Percentiles rank a stretch among this genome's conserved stretches.
phyloP scores from a whole-genome alignment of 2,113 vertebrate genomes.

The Clupea harengus region DNA sequence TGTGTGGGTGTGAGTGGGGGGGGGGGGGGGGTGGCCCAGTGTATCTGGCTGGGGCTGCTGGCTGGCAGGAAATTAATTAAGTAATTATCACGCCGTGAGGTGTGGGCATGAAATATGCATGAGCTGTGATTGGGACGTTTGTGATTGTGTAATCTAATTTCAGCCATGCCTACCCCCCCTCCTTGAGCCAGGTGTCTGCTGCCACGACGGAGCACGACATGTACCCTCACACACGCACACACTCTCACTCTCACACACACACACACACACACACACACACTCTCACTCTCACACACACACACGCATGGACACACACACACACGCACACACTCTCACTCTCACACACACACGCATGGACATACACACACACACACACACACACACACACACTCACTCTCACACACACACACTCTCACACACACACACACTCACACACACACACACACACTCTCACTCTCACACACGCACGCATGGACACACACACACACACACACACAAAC shows the following conservation, averaged over 20 bases:
- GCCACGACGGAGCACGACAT: neutral
- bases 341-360: neutral
- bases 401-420: too few relatives aligned
- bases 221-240: neutral
- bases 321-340: neutral
- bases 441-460: neutral
- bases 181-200: slow-evolving; percentile 58
- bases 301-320: neutral
- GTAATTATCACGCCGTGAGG: slow-evolving; percentile 73
- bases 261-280: neutral
- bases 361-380: neutral
- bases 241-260: neutral
- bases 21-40: slow-evolving; percentile 60
- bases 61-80: slow-evolving; percentile 75
- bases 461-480: neutral
- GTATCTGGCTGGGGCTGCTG: slow-evolving; percentile 64
- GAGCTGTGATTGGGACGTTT: slow-evolving; percentile 72
- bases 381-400: slow-evolving; percentile 19
- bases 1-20: neutral
- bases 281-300: neutral
- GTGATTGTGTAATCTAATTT: slow-evolving; percentile 77
- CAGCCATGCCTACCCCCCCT: slow-evolving; percentile 50
- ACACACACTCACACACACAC: neutral
- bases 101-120: slow-evolving; percentile 73
- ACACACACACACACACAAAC: slow-evolving; percentile 29